Evolutionary conservation across 1,140 invertebrate species (phyloP).

Genomic region (Scylla paramamosain): DNA sequence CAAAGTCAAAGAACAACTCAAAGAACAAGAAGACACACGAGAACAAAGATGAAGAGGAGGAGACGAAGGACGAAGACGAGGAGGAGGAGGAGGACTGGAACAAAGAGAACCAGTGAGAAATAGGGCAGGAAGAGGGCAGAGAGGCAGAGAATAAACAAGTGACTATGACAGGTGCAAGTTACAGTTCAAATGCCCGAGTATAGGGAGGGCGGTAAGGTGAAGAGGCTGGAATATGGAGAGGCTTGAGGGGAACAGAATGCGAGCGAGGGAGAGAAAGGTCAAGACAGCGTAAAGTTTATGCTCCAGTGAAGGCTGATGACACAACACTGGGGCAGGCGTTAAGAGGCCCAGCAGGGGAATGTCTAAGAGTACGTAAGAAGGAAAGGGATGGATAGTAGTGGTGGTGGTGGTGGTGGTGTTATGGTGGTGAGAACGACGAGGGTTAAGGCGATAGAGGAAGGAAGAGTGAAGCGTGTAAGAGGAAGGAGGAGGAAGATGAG

Average conservation of each 20-base stretch:
- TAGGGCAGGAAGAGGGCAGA: neutral
- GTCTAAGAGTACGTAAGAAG: too few species aligned
- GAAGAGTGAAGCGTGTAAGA: too few species aligned
- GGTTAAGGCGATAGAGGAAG: too few species aligned
- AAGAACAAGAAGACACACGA: neutral
- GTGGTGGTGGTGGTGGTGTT: too few species aligned
- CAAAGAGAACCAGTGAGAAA: neutral
- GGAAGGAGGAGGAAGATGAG: too few species aligned
- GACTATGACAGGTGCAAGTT: neutral
- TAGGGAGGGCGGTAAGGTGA: neutral
- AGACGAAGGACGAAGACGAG: neutral
- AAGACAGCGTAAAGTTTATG: neutral
- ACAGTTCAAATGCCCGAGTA: neutral
- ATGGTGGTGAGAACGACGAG: too few species aligned
- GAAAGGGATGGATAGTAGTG: too few species aligned
- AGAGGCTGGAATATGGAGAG: neutral
- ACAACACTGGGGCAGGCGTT: too few species aligned
- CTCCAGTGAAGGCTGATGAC: too few species aligned
- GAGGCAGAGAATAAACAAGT: neutral
- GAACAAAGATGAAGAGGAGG: neutral
- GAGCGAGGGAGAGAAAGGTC: neutral
- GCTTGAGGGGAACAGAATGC: neutral
- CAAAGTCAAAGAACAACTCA: neutral
- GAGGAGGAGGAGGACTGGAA: neutral
- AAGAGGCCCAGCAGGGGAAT: too few species aligned